Conservation (phyloP, 2,797 vertebrate genomes). For the Chelon labrosus region DNA sequence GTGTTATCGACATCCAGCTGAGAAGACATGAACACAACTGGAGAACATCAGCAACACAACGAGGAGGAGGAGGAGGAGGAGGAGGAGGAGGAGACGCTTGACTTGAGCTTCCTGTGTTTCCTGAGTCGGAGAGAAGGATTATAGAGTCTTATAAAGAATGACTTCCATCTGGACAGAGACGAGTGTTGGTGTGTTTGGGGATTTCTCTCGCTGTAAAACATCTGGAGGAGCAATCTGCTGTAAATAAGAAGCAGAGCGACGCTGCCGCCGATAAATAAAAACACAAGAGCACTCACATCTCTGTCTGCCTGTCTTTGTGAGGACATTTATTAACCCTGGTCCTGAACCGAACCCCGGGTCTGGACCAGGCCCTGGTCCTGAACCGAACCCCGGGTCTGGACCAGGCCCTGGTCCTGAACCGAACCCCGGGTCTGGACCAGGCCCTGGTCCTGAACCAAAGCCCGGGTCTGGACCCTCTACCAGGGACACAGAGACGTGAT, state of each 20-base stretch:
- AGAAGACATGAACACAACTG: no score
- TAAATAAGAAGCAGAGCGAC: slow-evolving; percentile 83
- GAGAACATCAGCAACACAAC: neutral
- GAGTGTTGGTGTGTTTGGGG: slow-evolving; percentile 43
- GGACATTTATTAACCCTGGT: no score
- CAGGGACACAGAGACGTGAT: no score
- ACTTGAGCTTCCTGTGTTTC: slow-evolving; percentile 58
- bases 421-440: no score
- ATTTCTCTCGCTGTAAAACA: slow-evolving; percentile 79
- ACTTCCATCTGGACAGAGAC: slow-evolving; percentile 82
- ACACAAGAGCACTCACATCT: no score
- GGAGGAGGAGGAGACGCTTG: slow-evolving; percentile 47
- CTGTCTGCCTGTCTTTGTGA: slow-evolving; percentile 51
- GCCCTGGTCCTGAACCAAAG: no score
- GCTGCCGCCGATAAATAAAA: slow-evolving; percentile 86
- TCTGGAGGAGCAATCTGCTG: slow-evolving; percentile 87
- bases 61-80: slow-evolving; percentile 33
- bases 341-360: no score
- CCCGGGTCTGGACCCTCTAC: no score
- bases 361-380: no score
- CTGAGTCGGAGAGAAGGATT: slow-evolving; percentile 69
- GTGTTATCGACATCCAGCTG: no score
- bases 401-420: no score
- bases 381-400: no score
- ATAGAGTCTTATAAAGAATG: slow-evolving; percentile 79